Evolutionary conservation across 2,797 vertebrate species (phyloP).

Genomic region (Etheostoma perlongum): DNA sequence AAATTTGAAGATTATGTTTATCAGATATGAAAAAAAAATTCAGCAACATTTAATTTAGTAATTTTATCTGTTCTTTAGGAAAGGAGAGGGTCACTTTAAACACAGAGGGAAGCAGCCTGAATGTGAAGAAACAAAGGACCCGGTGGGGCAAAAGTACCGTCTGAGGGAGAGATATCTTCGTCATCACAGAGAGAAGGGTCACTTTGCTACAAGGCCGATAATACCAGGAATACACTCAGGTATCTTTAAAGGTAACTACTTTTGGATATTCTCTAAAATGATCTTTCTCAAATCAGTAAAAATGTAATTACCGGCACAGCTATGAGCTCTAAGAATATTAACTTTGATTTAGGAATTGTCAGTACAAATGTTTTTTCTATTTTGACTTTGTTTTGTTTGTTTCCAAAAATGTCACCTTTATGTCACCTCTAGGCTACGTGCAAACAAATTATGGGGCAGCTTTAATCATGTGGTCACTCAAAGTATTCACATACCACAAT

Average conservation of each 20-base stretch:
- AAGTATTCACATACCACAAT: background rate
- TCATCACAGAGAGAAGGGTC: constrained; percentile 86
- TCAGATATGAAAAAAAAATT: background rate
- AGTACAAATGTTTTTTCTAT: background rate
- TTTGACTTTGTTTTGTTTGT: background rate
- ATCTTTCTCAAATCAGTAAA: background rate
- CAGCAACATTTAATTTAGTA: background rate
- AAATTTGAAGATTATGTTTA: background rate
- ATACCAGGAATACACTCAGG: constrained; percentile 78
- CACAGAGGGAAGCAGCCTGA: constrained; percentile 82
- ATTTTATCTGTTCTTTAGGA: constrained; percentile 74
- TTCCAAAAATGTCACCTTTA: background rate
- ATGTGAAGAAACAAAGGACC: constrained; percentile 73
- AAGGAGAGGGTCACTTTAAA: constrained; percentile 91
- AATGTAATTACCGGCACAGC: background rate
- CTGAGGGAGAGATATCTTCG: constrained; percentile 91
- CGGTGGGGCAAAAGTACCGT: constrained; percentile 86
- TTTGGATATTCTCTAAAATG: background rate
- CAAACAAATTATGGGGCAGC: background rate
- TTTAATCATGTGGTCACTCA: background rate
- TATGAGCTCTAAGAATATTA: background rate
- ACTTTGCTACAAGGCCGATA: constrained; percentile 67
- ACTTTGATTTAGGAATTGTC: background rate
- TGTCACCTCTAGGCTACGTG: too few species aligned
- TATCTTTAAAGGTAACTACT: constrained; percentile 70